Base-by-base conservation (phyloP, 2,113 vertebrate species). In the Aegithalos caudatus region DNA sequence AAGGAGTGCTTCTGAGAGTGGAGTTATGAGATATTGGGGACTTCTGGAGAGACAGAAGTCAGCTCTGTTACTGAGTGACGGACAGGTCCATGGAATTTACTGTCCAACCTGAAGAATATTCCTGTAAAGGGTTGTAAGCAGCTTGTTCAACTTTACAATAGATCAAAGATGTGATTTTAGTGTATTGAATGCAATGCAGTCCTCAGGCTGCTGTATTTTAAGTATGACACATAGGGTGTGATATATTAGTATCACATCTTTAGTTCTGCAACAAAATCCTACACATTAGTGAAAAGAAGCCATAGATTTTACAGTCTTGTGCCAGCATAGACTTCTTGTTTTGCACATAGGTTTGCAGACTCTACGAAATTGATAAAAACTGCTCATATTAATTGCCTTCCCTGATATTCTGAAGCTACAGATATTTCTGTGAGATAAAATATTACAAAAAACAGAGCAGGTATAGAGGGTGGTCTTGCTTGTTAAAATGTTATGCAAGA, bases 401-500 rank as follows among this genome's bases (percentile, higher is more conserved):
- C 3, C 58, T 85, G 47, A n/a, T 10, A 53, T 81, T 92, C 31
- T 57, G 48, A 89, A 81, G 50, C 37, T 67, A 42, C 7, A n/a
- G 31, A 53, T 91, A 74, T 73, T 65, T 74, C 54, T 84, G 45
- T 35, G 31, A 88, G 77, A 71, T 74, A 72, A 84, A 95, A 48
- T 60, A 67, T 25, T 78, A 54, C 23, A 66, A 64, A 64, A 77
- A 80, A 9, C 6, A 50, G 54, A 90, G 47, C 2, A 61, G 29
- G 27, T 31, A 61, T 61, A 69, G 83, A 73, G 33, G 29, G 20
- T 92, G 48, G 37, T 78, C 83, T 90, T 77, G 51, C 60, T 91
- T 94, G 56, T 92, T 91, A 91, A 86, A 95, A 74, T 57, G 77
- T 76, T 89, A 67, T 31, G 69, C 83, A 94, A 91, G 80, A 86